A percentile compares a stretch with the other conserved stretches of the same genome.
Conservation (phyloP, 1,140 invertebrate genomes). For the Polypedilum pembai region DNA sequence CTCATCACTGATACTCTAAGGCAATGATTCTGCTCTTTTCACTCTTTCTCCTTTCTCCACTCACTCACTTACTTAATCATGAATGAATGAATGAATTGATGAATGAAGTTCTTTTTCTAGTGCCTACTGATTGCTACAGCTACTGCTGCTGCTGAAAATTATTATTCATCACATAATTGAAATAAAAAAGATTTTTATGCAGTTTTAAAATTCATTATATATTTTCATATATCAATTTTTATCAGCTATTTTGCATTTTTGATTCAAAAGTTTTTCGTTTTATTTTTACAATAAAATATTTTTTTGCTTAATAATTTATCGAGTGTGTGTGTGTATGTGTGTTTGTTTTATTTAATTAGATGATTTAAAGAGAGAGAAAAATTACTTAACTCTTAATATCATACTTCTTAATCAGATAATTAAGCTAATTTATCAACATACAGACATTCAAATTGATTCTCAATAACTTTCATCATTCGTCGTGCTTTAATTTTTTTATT, state of each 20-base stretch:
- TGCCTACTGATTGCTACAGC: background rate
- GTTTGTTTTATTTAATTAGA: background rate
- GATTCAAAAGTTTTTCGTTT: background rate
- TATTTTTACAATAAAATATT: background rate
- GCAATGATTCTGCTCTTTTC: background rate
- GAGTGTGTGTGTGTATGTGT: background rate
- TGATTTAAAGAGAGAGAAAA: background rate
- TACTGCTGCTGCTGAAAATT: background rate
- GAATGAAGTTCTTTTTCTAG: background rate
- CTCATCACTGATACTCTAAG: background rate
- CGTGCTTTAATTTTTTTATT: too few relatives aligned
- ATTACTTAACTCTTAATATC: background rate
- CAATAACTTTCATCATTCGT: too few relatives aligned
- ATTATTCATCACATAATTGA: background rate
- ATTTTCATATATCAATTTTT: slow-evolving; percentile 9
- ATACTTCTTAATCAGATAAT: background rate
- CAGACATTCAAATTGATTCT: background rate
- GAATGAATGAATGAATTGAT: background rate
- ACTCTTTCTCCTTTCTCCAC: background rate
- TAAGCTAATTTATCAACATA: slow-evolving; percentile 13
- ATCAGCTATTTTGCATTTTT: slow-evolving; percentile 10
- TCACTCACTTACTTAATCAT: background rate
- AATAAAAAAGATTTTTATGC: background rate
- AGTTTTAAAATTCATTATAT: slow-evolving; percentile 9
- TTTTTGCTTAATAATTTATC: background rate